Evolutionary conservation across 2,113 vertebrate genomes (phyloP).

Genomic region (Gallinago paraguaiae): DNA sequence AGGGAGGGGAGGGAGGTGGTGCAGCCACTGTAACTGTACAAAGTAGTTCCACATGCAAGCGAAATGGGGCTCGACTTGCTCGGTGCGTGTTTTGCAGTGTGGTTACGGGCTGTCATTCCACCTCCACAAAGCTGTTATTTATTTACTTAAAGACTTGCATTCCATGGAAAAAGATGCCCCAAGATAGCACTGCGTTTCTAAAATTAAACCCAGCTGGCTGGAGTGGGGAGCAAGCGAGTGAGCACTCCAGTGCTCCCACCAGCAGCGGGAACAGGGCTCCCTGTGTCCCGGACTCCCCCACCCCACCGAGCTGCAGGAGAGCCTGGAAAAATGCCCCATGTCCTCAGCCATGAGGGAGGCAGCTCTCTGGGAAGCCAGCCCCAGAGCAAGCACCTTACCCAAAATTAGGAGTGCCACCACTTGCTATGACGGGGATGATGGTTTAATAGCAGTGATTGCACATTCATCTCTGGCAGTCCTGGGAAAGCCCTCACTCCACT

Average conservation of each 20-base stretch:
- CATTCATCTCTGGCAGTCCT: neutral
- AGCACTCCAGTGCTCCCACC: neutral
- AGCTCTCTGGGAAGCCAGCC: neutral
- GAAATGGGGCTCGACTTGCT: neutral
- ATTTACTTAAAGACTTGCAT: conserved; percentile 69
- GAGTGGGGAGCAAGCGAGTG: neutral
- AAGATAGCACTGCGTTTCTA: conserved; percentile 62
- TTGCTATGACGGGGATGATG: accelerated
- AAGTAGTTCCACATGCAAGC: conserved; percentile 54
- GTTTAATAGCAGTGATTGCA: neutral
- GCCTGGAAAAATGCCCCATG: neutral
- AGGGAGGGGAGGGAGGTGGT: neutral
- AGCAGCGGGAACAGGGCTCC: neutral
- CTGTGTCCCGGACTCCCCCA: accelerated
- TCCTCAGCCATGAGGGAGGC: neutral
- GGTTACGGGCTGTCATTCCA: neutral
- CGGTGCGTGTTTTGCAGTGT: neutral
- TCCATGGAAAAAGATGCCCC: conserved; percentile 68
- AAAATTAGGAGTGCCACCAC: neutral
- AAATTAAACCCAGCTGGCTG: conserved; percentile 69
- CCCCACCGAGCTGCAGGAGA: neutral
- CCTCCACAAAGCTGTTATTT: conserved; percentile 67
- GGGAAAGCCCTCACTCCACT: neutral
- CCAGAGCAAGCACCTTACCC: neutral
- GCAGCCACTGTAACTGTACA: conserved; percentile 23